Evolutionary conservation across 30 jellyfish, hydroid and myxozoan genomes (phyloP), one percentile per base, ranked within the genome.

Genomic region (Aurelia aurita): DNA sequence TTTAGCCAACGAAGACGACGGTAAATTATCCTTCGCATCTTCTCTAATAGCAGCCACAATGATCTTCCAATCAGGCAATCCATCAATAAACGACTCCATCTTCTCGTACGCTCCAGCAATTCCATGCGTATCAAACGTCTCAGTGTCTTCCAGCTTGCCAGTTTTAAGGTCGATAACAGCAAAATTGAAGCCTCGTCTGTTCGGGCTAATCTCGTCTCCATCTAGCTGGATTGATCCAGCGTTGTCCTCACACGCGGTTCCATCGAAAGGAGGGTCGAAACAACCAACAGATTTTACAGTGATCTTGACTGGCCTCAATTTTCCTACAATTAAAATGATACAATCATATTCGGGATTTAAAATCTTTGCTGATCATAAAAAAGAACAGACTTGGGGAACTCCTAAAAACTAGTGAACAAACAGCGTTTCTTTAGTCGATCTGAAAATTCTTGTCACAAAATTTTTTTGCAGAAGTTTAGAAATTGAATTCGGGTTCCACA

Each of bases 231-330:
- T 95, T 15, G 99, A 95, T n/a, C 95, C 99, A 19, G 90, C 93
- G 35, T 97, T 95, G 72, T 86, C 99, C 20, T 73, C 97, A 63
- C 99, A 95, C 59, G 95, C 68, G 84, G 89, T 74, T 10, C 99
- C 99, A 69, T 80, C 97, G 67, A 46, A 85, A 19, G 99, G 99
- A 1, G 99, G 99, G 74, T 95, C 99, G 60, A 89, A 89, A 76
- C 99, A 95, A 58, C 98, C 99, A 28, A 77, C 89, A 7, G 99
- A 95, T 25, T 84, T 83, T 9, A 89, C 88, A 20, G 80, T 32
- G 58, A 90, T 53, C 31, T 79, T 73, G 34, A 90, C 16, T 58
- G 85, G 85, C 54, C 27, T 80, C 45, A 6, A 10, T 65, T 72
- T 85, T 13, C 88, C 95, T 64, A 26, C 20, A 19, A 49, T 31